Base-by-base conservation (phyloP, 2,797 vertebrate species). In the Melanotaenia trifasciata region DNA sequence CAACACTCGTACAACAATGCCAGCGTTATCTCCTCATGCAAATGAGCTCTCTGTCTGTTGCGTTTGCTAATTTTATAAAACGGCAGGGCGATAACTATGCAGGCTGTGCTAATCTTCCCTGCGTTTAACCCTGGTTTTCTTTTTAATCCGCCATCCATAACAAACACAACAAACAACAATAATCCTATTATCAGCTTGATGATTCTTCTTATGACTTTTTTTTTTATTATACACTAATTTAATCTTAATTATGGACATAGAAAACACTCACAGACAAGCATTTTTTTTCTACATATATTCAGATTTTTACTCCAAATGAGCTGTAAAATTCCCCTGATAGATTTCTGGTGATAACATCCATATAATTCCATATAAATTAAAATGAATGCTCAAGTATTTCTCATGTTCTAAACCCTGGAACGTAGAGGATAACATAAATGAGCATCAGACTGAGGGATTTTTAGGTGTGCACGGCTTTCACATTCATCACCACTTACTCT, bases 151-250 rank as follows among this genome's bases (percentile, higher is more conserved):
- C 87, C 90, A 92, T 89, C 91, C 91, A 90, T 89, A 91, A 91
- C 92, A 93, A 94, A 94, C 92, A 94, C 90, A 93, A 92, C 92
- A 92, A 94, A 93, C 90, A 94, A 93, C 90, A 93, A 91, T 93
- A 92, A 94, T 94, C 92, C 93, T 93, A 92, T 94, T 94, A 94
- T 92, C 81, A 64, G 87, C 90, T 86, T 83, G 80, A 90, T 92
- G 87, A 89, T 89, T 92, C 88, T 56, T 85, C 88, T 87, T 88
- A 85, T 87, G 72, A 88, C 83, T 90, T 85, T 87, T 78, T 76
- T 78, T 74, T 58, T 58, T 32, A 73, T 85, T 79, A 85, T 33
- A 80, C 78, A 87, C 56, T 81, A 89, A 88, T 91, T 90, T 90
- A 89, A 92, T 94, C 90, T 92, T 88, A 91, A 89, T 92, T 92